Evolutionary conservation across 2,113 vertebrate genomes (phyloP), one percentile per base, ranked within the genome.

Genomic region (Nothoprocta perdicaria): DNA sequence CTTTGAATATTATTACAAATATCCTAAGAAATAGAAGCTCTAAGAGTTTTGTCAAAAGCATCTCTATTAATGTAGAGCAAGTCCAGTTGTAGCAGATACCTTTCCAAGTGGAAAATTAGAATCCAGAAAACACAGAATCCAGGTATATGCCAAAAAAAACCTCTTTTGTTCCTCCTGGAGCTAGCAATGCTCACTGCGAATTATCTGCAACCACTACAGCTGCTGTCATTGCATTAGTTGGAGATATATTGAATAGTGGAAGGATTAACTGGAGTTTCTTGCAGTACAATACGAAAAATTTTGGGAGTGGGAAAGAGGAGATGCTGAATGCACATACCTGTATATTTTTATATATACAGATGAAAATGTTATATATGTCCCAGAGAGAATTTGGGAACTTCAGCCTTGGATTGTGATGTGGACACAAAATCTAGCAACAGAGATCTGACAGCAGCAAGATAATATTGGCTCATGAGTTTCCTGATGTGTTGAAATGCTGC

Each of bases 1-100:
- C 91, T 97, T 96, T 86, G 85, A 96, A 96, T 94, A 94, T 96
- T 96, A 96, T 97, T 96, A 73, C 72, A 94, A 88, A 69, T 95
- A 91, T 88, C 82, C 93, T 93, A 93, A 94, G 43, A 84, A 86
- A 87, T 95, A 94, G 78, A 72, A 10, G 79, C 92, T 96, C 84
- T 89, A 92, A 94, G 86, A 57, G 88, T 91, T 95, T 84, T 29
- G 52, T 89, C 86, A 74, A 92, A 90, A 93, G 88, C 84, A 87
- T 80, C 79, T 72, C 52, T 86, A 35, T 85, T 89, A 85, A 83
- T 65, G 23, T 48, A 73, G 69, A 90, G 38, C 86, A 81, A 72
- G 90, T 66, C 83, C 5, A n/a, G 69, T 93, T 86, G 53, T 65
- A 88, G 43, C 66, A 72, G 69, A 68, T 80, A 69, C 62, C 29